A percentile compares a stretch with the other conserved stretches of the same genome.
Evolutionary conservation across 2,888 invertebrate genomes (phyloP).

Genomic region (Nymphalis c-album): DNA sequence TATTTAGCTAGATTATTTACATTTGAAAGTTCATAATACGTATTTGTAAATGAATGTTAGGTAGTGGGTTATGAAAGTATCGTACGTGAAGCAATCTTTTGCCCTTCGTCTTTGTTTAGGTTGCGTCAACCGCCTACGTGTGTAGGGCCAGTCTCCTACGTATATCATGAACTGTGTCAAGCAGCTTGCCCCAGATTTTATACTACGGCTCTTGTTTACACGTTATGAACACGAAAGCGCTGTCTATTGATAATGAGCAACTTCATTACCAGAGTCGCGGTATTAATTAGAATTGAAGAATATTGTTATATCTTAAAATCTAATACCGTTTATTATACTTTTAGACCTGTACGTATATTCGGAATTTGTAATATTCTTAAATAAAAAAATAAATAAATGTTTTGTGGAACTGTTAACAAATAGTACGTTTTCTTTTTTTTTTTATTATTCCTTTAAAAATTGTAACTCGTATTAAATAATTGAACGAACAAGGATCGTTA

Average conservation of each 20-base stretch:
- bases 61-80: slow-evolving; percentile 64
- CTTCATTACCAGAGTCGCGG: slow-evolving; percentile 8
- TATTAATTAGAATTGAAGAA: neutral
- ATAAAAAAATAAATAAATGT: too few relatives aligned
- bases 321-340: neutral
- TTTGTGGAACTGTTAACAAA: too few relatives aligned
- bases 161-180: slow-evolving; percentile 73
- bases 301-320: neutral
- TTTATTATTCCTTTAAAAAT: too few relatives aligned
- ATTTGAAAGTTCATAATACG: neutral
- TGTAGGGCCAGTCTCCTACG: slow-evolving; percentile 68
- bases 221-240: slow-evolving; percentile 22
- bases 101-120: slow-evolving; percentile 74
- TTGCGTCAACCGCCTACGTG: slow-evolving; percentile 76
- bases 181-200: slow-evolving; percentile 70
- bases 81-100: slow-evolving; percentile 60
- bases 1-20: neutral
- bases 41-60: slow-evolving; percentile 41
- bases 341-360: too few relatives aligned
- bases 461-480: neutral
- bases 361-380: too few relatives aligned
- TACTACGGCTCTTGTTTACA: slow-evolving; percentile 49
- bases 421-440: too few relatives aligned
- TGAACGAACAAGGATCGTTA: slow-evolving; percentile 9
- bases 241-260: slow-evolving; percentile 18